These are phyloP conservation scores for Sphaeridia pumilis DNA, from an alignment of 2,888 invertebrate genomes.

Conservation along the genomic window DNA sequence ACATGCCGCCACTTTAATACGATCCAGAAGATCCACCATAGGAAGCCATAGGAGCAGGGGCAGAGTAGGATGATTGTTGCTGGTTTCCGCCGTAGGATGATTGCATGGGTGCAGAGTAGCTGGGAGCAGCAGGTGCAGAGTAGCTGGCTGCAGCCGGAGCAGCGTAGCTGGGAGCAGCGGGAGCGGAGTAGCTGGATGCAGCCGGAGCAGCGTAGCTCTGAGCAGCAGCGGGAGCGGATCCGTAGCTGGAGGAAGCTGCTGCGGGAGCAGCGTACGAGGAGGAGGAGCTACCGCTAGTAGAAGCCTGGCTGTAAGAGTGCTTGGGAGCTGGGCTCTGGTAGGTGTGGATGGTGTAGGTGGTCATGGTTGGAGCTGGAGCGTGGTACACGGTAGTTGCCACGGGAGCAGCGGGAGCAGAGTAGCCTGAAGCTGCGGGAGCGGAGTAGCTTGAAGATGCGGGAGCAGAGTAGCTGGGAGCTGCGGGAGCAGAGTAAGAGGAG, in stretches of 20 bases:
- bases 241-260: not conserved
- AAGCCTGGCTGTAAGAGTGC: not conserved
- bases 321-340: slow-evolving; percentile 9
- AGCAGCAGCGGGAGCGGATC: not conserved
- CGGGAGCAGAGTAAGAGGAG: not conserved
- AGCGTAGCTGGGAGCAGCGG: not conserved
- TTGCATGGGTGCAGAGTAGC: not conserved
- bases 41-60: no score
- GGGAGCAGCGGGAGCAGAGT: slow-evolving; percentile 1
- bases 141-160: not conserved
- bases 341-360: slow-evolving; percentile 13
- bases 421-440: not conserved
- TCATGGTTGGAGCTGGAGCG: slow-evolving; percentile 15
- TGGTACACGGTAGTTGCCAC: slow-evolving; percentile 6
- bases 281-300: not conserved
- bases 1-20: no score
- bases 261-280: not conserved
- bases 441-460: not conserved
- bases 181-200: not conserved
- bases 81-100: not conserved
- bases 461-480: not conserved
- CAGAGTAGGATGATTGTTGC: no score
- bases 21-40: no score
- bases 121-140: not conserved
- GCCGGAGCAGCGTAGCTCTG: slow-evolving; percentile 1